A percentile compares a stretch with the other conserved stretches of the same genome.
Conservation (phyloP, 2,113 vertebrate species). For the Forbesichthys agassizii region DNA sequence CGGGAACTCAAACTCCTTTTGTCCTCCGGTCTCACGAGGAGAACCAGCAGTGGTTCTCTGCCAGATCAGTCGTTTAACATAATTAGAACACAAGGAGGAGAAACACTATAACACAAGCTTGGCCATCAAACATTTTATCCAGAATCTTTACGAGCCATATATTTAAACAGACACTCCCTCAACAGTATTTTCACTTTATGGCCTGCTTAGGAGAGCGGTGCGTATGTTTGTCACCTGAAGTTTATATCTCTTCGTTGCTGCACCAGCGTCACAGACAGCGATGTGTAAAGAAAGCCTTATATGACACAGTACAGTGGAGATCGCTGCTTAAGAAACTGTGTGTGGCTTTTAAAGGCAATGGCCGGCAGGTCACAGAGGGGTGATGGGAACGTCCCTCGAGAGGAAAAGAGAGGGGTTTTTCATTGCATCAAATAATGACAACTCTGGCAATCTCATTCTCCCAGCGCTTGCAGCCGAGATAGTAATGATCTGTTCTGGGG, state of each 20-base stretch:
- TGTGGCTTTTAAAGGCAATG: constrained; percentile 53
- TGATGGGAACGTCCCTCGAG: constrained; percentile 57
- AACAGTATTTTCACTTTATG: constrained; percentile 50
- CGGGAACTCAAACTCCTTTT: constrained; percentile 21
- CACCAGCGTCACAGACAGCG: constrained; percentile 36
- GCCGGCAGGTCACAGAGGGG: constrained; percentile 58
- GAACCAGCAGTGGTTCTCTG: constrained; percentile 37
- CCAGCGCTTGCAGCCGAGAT: constrained; percentile 38
- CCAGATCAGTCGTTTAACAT: constrained; percentile 37
- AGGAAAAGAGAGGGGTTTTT: constrained; percentile 49
- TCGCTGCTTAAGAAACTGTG: constrained; percentile 21
- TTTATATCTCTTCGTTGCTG: constrained; percentile 70
- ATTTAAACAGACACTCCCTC: constrained; percentile 39
- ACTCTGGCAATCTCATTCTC: constrained; percentile 53
- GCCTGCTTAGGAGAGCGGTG: constrained; percentile 49
- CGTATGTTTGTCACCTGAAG: constrained; percentile 47
- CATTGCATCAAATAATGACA: constrained; percentile 61
- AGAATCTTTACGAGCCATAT: constrained; percentile 8
- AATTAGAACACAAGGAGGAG: constrained; percentile 45
- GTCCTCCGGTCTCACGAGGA: constrained; percentile 26
- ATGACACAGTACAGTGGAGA: constrained; percentile 41
- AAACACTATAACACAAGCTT: constrained; percentile 2
- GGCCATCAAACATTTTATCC: constrained; percentile 29
- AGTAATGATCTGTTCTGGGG: constrained; percentile 47
- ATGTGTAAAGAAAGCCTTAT: constrained; percentile 60